Base-by-base conservation (phyloP, 1,140 invertebrate species). In the Sminthurides bifidus region DNA sequence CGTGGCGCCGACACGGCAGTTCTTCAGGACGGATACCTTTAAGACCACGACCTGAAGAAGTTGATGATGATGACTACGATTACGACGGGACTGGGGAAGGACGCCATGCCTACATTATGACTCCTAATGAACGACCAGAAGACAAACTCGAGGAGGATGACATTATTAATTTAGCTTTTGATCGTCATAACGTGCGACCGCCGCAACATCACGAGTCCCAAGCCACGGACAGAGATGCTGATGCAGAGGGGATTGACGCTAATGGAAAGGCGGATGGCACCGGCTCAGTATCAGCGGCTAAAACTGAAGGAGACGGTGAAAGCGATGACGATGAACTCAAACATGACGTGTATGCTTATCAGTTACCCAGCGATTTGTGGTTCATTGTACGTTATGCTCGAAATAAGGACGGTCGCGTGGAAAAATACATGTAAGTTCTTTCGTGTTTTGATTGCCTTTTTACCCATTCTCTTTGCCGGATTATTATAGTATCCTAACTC, bases 381-480 rank as follows among this genome's bases (percentile, higher is more conserved):
- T 65, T 65, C 54, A 55, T 65, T 24, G 63, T 65, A 12, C 43
- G 63, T 43, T 65, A 65, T 41, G 38, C 27, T 14, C 61, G 54
- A 29, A 60, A 61, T 46, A 19, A 35, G 14, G 62, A 60, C 26
- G 63, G 63, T 40, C 49, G 59, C 29, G 27, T 61, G 4, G 59
- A 65, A 26, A 65, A 61, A 52, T 65, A 65, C 59, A 65, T 65
- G 63, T 65, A 58, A 65, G 57, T 56, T 14, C 17, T 19, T 3
- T 26, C n/a, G 10, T 27, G 1, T 50, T 43, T 56, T 17, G 24
- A 10, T 56, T 26, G 3, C 17, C 33, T 37, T 17, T 37, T 37
- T 37, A 12, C 17, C 33, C 33, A 17, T 12, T 37, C 33, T 17
- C 17, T 37, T 12, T 37, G 17, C 17, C 33, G 33, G 33, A 37